Conservation (phyloP, 2,113 vertebrate species). For the Thalassarche chlororhynchos region DNA sequence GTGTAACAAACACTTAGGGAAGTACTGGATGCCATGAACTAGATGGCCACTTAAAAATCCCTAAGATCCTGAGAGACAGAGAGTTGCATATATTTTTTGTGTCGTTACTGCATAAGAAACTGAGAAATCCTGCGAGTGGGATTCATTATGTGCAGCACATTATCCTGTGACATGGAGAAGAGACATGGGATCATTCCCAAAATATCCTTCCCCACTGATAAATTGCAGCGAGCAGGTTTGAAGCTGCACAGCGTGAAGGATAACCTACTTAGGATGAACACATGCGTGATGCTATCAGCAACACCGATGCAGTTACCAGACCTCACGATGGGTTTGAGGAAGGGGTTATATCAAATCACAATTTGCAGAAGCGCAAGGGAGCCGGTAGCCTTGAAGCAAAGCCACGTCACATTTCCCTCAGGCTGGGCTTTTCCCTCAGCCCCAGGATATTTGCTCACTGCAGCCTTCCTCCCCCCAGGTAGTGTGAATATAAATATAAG, state of each 20-base stretch:
- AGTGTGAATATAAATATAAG: rapidly evolving
- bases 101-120: neutral
- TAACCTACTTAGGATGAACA: conserved; percentile 48
- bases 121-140: neutral
- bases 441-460: neutral
- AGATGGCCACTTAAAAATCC: neutral
- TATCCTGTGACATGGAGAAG: neutral
- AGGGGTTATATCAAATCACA: neutral
- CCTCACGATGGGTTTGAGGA: neutral
- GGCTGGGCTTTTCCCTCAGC: neutral
- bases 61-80: neutral
- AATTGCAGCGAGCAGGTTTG: neutral
- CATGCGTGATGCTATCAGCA: neutral
- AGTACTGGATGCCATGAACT: neutral
- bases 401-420: neutral
- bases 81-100: neutral
- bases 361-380: neutral
- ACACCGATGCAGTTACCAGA: neutral
- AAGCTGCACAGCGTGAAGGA: neutral
- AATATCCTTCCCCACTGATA: conserved; percentile 25
- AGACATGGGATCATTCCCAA: neutral
- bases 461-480: rapidly evolving
- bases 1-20: neutral
- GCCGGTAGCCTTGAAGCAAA: neutral
- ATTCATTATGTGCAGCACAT: neutral